Evolutionary conservation across 2,888 invertebrate species (phyloP), one percentile per base, ranked within the genome.

Genomic region (Caenorhabditis uteleia): DNA sequence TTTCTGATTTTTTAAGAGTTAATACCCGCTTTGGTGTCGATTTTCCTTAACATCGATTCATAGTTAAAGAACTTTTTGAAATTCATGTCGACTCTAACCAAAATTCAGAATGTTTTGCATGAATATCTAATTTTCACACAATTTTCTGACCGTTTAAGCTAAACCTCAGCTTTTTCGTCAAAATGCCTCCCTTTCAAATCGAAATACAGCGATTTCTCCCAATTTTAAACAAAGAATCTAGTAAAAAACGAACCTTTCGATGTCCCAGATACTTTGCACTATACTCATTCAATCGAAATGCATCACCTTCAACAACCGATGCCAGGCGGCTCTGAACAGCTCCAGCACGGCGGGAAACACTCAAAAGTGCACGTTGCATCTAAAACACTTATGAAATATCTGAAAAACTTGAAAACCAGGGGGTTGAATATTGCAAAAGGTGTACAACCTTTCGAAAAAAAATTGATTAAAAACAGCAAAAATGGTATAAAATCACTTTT

Each of bases 271-370:
- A 82, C 59, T 82, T 82, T 45, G 70, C 49, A 39, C 71, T 66
- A 60, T 74, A 82, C 57, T 82, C 82, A 14, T 62, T 60, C 50
- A 82, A 68, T 29, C 79, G 64, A 61, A 82, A 82, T 21, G 78
- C 74, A 55, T 82, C 81, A 12, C 68, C 59, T 18, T 57, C 58
- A n/a, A 55, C 46, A 1, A 66, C 36, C 21, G 57, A 54, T 2
- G 70, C 48, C 14, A 64, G 16, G n/a, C n/a, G n/a, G 5, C 26
- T 45, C 25, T 62, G 25, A 8, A 45, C 39, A 18, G 48, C 29
- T 1, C 14, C 40, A 5, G 36, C 47, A 21, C 51, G 36, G 38
- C 62, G 51, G 6, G 54, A 43, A 36, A 51, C 51, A 42, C 31
- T 23, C 25, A 58, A 44, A 25, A 65, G 34, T 18, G 59, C 45